These are phyloP conservation scores for Drosophila nigricruria DNA, from an alignment of 2,888 invertebrate species.

Conservation along the genomic window DNA sequence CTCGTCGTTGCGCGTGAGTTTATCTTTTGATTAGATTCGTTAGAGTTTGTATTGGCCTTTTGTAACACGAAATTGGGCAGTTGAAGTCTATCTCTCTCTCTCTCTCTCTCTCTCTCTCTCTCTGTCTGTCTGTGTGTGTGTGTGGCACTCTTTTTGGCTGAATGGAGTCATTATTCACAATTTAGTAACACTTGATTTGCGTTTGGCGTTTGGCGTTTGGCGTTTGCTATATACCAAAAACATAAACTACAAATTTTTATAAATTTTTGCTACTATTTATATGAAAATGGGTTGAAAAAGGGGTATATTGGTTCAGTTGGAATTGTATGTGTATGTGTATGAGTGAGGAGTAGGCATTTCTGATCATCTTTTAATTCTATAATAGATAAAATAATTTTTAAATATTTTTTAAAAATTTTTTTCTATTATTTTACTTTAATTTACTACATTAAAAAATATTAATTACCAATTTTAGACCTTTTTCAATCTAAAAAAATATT, in stretches of 20 bases:
- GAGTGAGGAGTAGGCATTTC: background rate
- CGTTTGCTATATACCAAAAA: constrained; percentile 57
- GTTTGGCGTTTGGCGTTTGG: constrained; percentile 74
- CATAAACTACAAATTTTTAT: constrained; percentile 52
- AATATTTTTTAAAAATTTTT: too few relatives aligned
- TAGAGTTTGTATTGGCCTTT: constrained; percentile 73
- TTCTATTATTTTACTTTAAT: too few relatives aligned
- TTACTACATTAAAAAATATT: too few relatives aligned
- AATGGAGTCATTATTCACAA: constrained; percentile 80
- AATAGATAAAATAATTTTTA: too few relatives aligned
- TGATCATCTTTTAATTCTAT: too few relatives aligned
- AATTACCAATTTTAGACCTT: too few relatives aligned
- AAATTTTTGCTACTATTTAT: constrained; percentile 55
- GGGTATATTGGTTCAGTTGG: background rate
- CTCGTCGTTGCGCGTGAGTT: constrained; percentile 71
- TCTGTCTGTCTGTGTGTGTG: constrained; percentile 14
- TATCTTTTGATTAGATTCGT: constrained; percentile 81
- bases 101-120: background rate
- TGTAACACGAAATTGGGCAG: constrained; percentile 67
- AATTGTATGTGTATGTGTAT: too few relatives aligned
- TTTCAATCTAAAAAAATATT: too few relatives aligned
- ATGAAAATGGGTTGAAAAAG: background rate
- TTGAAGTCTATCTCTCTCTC: constrained; percentile 14
- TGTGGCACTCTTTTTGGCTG: constrained; percentile 28
- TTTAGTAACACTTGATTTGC: constrained; percentile 81